These are phyloP conservation scores for Drosophila affinis DNA, from an alignment of 2,888 invertebrate genomes.

Conservation along the genomic window DNA sequence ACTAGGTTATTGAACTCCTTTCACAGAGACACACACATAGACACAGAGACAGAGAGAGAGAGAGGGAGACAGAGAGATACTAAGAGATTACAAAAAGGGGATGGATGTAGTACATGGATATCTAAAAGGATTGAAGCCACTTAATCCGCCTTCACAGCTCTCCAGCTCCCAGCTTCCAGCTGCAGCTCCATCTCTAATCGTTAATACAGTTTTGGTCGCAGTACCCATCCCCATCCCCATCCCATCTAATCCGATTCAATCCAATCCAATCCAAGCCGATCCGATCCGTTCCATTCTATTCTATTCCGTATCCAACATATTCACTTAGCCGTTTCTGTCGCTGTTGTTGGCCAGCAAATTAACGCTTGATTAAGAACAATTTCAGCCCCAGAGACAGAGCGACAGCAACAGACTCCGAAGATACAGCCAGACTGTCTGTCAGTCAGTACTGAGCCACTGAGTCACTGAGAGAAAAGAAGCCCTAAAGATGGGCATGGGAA, in stretches of 20 bases:
- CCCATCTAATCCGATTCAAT: constrained; percentile 13
- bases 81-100: neutral
- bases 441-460: neutral
- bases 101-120: neutral
- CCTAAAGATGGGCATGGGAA: neutral
- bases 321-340: constrained; percentile 27
- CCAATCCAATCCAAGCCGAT: neutral
- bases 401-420: neutral
- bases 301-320: constrained; percentile 27
- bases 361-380: constrained; percentile 72
- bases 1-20: constrained; percentile 62
- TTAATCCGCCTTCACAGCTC: constrained; percentile 7
- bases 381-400: constrained; percentile 32
- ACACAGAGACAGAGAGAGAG: neutral
- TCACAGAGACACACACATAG: neutral
- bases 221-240: no score
- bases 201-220: neutral
- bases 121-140: constrained; percentile 10
- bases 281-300: constrained; percentile 17
- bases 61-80: neutral
- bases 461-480: neutral
- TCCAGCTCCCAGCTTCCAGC: no score
- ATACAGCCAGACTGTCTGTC: neutral
- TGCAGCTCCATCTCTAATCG: neutral
- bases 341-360: constrained; percentile 60